Base-by-base conservation (phyloP, 2,797 vertebrate genomes). In the Otus scops region DNA sequence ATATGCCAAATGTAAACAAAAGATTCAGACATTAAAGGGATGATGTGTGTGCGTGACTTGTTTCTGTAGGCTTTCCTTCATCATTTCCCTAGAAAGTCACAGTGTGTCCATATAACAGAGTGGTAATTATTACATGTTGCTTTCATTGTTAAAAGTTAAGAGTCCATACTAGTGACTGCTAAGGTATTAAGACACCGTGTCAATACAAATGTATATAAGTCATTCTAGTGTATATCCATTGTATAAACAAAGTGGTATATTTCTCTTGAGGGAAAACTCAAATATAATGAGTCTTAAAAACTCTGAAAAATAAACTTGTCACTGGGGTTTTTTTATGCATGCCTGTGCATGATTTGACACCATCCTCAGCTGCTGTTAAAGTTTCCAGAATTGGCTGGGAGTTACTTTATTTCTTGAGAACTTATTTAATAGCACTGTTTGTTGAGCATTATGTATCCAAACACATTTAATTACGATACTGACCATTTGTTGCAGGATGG, bases 281-380 rank as follows among this genome's bases (percentile, higher is more conserved):
- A 53, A 48, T 19, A 50, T 9, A 34, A 23, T 57, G 14, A 43
- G 6, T 19, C 12, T 70, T 80, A 39, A 69, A 83, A 76, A 51
- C 30, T 63, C 18, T n/a, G 24, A 5, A 41, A 65, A 63, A 53
- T 24, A 16, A 0, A 1, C 2, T 24, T 48, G 22, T 43, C 19
- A 73, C 36, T 67, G 8, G 10, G 20, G 1, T 0, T 0, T 16
- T 76, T 71, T 43, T 3, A 34, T n/a, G 18, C 16, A 60, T 32
- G 15, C 3, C 11, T 1, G 0, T 50, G 22, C 19, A 38, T 34
- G 30, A 56, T 53, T 85, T 74, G 34, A 51, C 10, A 74, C 50
- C 36, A 32, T 28, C 12, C 12, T 57, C 88, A 4, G 19, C 14
- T 50, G 27, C 20, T 50, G 21, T 47, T 61, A 41, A 65, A 63